Evolutionary conservation across 1,140 invertebrate species (phyloP).

Genomic region (Pseudomyrmex flavicornis): DNA sequence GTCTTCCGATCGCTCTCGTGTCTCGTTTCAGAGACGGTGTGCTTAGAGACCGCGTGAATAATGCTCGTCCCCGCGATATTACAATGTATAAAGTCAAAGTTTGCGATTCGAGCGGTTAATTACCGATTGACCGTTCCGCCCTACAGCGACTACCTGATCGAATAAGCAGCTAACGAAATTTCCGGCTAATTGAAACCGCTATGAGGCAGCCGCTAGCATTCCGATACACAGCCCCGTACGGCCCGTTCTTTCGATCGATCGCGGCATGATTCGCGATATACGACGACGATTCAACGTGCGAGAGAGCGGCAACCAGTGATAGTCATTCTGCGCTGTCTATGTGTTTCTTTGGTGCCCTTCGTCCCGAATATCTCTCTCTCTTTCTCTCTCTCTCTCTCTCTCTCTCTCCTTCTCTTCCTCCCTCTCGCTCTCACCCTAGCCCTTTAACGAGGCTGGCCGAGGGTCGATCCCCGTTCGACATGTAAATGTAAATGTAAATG

Average conservation of each 20-base stretch:
- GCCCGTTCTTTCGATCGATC: conserved; percentile 69
- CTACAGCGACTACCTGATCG: conserved; percentile 61
- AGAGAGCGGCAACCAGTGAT: conserved; percentile 62
- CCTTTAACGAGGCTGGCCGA: conserved; percentile 72
- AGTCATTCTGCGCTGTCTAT: conserved; percentile 59
- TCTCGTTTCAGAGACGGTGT: neutral
- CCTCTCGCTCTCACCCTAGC: conserved; percentile 40
- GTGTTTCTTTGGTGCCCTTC: conserved; percentile 48
- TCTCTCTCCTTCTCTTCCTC: conserved; percentile 25
- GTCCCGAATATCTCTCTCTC: conserved; percentile 54
- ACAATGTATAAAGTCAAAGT: conserved; percentile 59
- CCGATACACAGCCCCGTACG: conserved; percentile 48
- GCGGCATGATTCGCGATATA: conserved; percentile 63
- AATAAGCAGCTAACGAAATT: conserved; percentile 59
- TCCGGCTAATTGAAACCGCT: conserved; percentile 59
- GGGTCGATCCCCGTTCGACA: conserved; percentile 79
- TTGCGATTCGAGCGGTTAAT: conserved; percentile 58
- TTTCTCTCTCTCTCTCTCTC: conserved; percentile 47
- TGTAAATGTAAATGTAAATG: conserved; percentile 79
- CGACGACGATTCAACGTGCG: conserved; percentile 66
- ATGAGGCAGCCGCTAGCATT: conserved; percentile 57
- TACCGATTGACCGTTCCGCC: conserved; percentile 57
- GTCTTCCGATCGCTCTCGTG: neutral
- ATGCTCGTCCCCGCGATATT: conserved; percentile 32
- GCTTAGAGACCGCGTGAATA: conserved; percentile 15